These are phyloP conservation scores for Petrocephalus microphthalmus DNA, from an alignment of 2,113 vertebrate species.

Conservation along the genomic window DNA sequence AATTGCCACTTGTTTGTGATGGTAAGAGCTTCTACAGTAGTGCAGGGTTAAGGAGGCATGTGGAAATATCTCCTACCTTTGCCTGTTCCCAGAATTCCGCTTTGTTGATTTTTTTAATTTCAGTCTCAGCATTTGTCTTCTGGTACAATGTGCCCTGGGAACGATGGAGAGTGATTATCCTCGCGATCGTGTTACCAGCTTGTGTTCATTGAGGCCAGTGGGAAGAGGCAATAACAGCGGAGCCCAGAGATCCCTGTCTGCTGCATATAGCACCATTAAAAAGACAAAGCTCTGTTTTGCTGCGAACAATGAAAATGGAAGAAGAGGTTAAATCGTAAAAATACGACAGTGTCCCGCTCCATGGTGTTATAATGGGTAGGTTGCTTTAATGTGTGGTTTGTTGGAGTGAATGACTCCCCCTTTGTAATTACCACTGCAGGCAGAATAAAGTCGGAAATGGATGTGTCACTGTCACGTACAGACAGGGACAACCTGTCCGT, in stretches of 20 bases:
- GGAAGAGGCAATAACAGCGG: background rate
- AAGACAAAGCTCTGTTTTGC: background rate
- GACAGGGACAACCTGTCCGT: background rate
- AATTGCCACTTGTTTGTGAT: background rate
- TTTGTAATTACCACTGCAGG: conserved; percentile 3
- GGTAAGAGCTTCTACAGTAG: background rate
- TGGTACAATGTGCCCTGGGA: conserved; percentile 85
- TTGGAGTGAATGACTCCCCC: background rate
- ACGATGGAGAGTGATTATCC: conserved; percentile 16
- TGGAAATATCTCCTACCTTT: conserved; percentile 66
- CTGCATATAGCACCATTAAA: background rate
- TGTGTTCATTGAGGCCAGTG: background rate
- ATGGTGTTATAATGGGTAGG: background rate
- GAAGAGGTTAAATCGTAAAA: background rate
- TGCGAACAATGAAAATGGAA: background rate
- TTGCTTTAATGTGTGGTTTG: background rate
- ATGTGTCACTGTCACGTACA: background rate
- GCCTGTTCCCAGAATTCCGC: conserved; percentile 97
- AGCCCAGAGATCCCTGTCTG: background rate
- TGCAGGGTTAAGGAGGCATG: background rate
- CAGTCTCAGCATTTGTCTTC: conserved; percentile 91
- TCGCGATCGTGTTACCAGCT: background rate
- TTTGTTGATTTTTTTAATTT: conserved; percentile 94
- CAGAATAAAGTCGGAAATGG: background rate
- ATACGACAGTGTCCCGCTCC: background rate